Evolutionary conservation across 2,113 vertebrate species (phyloP).

Genomic region (Dromas ardeola): DNA sequence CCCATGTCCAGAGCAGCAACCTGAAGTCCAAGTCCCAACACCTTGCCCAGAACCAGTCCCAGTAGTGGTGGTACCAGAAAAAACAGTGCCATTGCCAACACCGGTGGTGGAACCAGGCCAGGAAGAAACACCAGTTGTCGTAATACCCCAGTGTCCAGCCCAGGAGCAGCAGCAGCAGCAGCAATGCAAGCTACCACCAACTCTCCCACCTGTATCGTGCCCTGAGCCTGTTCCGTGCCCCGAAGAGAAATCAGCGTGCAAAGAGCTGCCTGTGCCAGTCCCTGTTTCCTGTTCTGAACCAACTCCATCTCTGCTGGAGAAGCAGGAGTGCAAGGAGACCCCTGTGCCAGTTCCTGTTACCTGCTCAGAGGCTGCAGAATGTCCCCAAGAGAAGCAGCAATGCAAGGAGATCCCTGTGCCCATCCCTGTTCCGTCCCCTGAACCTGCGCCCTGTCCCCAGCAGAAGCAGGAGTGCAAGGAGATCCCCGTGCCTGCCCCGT

Average conservation of each 20-base stretch:
- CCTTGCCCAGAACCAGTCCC: background rate
- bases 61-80: background rate
- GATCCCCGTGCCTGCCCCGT: background rate
- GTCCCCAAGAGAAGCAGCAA: background rate
- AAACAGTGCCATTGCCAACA: background rate
- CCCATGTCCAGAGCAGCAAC: background rate
- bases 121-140: background rate
- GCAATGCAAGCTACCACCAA: background rate
- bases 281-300: background rate
- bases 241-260: background rate
- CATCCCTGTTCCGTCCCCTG: background rate
- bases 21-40: background rate
- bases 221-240: background rate
- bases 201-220: background rate
- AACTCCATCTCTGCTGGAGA: background rate
- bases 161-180: conserved; percentile 26
- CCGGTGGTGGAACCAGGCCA: background rate
- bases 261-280: background rate
- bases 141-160: background rate
- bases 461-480: background rate
- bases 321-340: background rate
- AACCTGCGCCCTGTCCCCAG: background rate
- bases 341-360: background rate
- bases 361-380: accelerated
- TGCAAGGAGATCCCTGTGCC: background rate